Percentiles rank a stretch among this genome's conserved stretches.
phyloP scores from a whole-genome alignment of 1,140 invertebrate genomes.

The Neodiprion virginianus region DNA sequence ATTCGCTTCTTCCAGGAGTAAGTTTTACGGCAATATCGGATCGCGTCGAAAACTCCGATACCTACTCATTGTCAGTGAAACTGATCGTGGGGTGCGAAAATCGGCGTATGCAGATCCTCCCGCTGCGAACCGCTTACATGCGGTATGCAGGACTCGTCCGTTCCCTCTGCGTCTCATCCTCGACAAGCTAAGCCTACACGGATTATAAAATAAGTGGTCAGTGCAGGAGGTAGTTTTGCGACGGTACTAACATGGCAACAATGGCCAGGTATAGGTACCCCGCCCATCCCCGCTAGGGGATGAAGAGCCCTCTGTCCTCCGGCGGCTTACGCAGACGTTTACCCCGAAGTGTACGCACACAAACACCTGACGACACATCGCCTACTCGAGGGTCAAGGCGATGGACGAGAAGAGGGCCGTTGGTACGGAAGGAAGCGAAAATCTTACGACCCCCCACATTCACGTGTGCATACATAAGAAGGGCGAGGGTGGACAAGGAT shows the following conservation, averaged over 20 bases:
- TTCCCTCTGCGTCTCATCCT: too few relatives aligned
- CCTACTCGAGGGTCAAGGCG: neutral
- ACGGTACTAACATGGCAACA: conserved; percentile 38
- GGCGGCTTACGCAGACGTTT: too few relatives aligned
- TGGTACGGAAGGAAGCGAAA: neutral
- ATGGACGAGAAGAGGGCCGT: neutral
- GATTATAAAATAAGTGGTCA: conserved; percentile 54
- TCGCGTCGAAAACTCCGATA: too few relatives aligned
- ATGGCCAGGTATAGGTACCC: conserved; percentile 39
- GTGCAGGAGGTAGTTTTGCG: conserved; percentile 44
- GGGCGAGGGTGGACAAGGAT: conserved; percentile 4
- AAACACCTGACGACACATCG: conserved; percentile 11
- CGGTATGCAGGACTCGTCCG: too few relatives aligned
- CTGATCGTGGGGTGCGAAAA: too few relatives aligned
- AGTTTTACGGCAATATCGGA: too few relatives aligned
- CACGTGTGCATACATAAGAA: neutral
- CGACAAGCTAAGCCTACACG: neutral
- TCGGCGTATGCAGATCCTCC: too few relatives aligned
- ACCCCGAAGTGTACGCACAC: conserved; percentile 27
- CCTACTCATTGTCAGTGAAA: too few relatives aligned
- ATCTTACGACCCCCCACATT: neutral
- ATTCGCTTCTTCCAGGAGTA: too few relatives aligned
- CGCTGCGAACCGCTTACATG: too few relatives aligned
- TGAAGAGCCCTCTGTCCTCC: neutral
- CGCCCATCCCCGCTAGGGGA: conserved; percentile 9